Evolutionary conservation across 2,888 invertebrate genomes (phyloP), one percentile per base, ranked within the genome.

Genomic region (Ditula angustiorana): DNA sequence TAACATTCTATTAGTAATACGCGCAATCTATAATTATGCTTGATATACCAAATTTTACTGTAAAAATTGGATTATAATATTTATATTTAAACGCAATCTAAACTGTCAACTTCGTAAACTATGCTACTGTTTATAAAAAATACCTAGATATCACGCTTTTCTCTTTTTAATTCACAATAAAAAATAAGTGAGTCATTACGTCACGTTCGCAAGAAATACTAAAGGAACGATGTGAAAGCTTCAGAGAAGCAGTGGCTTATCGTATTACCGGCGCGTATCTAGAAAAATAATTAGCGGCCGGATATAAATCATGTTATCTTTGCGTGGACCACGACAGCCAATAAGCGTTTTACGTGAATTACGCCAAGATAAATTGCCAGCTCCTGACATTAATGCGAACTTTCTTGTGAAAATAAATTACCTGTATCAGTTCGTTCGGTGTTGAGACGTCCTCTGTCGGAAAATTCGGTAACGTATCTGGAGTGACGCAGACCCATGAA

Each of bases 321-420:
- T 79, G 81, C 78, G 81, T 82, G 78, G 81, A 76, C 78, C 67
- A 81, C 82, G 88, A 86, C 88, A 88, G 85, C 89, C 87, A 88
- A 88, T 88, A 90, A 88, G 85, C 87, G 87, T 82, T 88, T 88
- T 83, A 83, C 86, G 80, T 79, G 87, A 87, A 87, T 89, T 85
- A 87, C 82, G 78, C 75, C 79, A 83, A 87, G 88, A 89, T 88
- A 88, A 88, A 88, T 90, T 86, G 83, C 84, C 79, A 71, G 73
- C 75, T 76, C 74, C 81, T 82, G 87, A 86, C 86, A 85, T 86
- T 88, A 87, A 88, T 85, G 83, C 78, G 83, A 85, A 86, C 78
- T 87, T 88, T 83, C 83, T 79, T 76, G 74, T 71, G 76, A 82
- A 86, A 86, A 87, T 86, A 86, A 84, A 88, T 87, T 85, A 84